Conservation (phyloP, 1,140 invertebrate species). For the Pseudomyrmex concolor region DNA sequence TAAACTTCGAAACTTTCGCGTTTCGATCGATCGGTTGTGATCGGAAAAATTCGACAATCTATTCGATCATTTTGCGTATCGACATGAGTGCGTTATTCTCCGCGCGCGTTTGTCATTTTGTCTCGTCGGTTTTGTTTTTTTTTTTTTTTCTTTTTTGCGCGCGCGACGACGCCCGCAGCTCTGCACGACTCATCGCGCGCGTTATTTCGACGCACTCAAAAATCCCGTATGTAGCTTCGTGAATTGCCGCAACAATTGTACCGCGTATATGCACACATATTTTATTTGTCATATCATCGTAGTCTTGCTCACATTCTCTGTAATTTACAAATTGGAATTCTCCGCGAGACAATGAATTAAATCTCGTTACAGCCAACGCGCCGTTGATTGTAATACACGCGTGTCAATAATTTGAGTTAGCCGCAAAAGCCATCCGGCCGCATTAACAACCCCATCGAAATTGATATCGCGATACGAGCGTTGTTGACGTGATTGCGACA, state of each 20-base stretch:
- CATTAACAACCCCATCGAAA: neutral
- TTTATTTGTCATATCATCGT: neutral
- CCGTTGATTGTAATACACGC: slow-evolving; percentile 35
- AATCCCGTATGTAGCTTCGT: neutral
- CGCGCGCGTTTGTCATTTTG: neutral
- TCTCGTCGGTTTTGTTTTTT: neutral
- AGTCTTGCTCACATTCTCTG: neutral
- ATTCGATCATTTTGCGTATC: slow-evolving; percentile 35
- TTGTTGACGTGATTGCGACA: neutral
- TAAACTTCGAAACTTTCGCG: neutral
- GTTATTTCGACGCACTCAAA: slow-evolving; percentile 1
- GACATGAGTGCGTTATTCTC: slow-evolving; percentile 25
- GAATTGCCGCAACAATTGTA: neutral
- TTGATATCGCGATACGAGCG: slow-evolving; percentile 1
- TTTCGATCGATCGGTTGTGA: neutral
- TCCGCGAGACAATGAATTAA: slow-evolving; percentile 4
- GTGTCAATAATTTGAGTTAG: slow-evolving; percentile 26
- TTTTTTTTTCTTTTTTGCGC: slow-evolving; percentile 9
- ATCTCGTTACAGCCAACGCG: neutral
- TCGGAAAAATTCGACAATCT: slow-evolving; percentile 53
- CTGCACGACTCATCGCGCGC: neutral
- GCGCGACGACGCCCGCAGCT: neutral
- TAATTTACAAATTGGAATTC: slow-evolving; percentile 16
- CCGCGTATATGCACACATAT: neutral
- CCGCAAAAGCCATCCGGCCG: neutral